A percentile compares a stretch with the other conserved stretches of the same genome.
Evolutionary conservation across 2,113 vertebrate genomes (phyloP).

Genomic region (Nettapus auritus): DNA sequence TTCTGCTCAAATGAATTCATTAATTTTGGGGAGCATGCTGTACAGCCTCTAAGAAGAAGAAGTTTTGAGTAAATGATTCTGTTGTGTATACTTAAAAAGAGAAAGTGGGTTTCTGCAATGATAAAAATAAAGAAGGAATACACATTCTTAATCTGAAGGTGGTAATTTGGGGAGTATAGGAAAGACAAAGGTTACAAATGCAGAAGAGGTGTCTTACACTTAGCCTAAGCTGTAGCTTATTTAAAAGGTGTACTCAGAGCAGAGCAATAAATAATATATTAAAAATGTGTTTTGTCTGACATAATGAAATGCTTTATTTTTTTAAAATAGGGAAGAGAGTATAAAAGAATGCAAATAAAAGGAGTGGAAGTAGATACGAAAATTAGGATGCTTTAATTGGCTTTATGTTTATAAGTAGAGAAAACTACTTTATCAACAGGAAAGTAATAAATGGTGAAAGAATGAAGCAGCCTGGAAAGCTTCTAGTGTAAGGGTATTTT

Average conservation of each 20-base stretch:
- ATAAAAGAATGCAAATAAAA: not conserved
- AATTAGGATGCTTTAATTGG: not conserved
- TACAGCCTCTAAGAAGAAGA: not conserved
- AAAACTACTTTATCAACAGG: not conserved
- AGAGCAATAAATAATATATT: not conserved
- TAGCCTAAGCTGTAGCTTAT: not conserved
- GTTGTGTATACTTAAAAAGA: not conserved
- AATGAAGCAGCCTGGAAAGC: not conserved
- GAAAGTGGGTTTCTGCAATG: not conserved
- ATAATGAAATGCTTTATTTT: not conserved
- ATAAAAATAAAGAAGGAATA: not conserved
- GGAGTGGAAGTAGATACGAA: not conserved
- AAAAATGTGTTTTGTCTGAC: not conserved
- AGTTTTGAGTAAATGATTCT: not conserved
- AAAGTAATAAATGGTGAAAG: not conserved
- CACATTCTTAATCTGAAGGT: not conserved
- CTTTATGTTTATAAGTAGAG: not conserved
- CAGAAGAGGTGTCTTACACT: not conserved
- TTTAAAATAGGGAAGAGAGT: not conserved
- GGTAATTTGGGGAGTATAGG: not conserved
- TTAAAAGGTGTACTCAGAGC: not conserved
- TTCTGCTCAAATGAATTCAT: not conserved
- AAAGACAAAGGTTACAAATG: not conserved
- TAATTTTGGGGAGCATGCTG: not conserved
- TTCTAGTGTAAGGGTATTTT: not conserved